Base-by-base conservation (phyloP, 2,888 invertebrate species). In the Eremobia ochroleuca region DNA sequence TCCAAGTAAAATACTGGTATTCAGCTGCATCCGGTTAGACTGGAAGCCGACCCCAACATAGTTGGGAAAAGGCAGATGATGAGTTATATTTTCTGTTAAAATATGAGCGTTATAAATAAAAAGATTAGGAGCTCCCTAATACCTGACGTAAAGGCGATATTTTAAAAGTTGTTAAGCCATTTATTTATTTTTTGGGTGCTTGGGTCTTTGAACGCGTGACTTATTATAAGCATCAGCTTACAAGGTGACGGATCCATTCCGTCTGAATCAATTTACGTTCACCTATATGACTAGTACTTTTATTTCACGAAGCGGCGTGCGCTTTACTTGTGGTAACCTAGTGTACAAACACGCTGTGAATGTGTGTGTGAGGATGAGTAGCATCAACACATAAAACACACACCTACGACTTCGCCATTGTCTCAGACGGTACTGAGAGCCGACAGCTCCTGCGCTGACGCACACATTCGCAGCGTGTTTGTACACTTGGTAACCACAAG, bases 201-300 rank as follows among this genome's bases (percentile, higher is more conserved):
- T 74, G 72, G 59, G 68, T 74, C 65, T 76, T 76, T 73, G 58
- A 77, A 85, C 71, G 52, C 40, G 37, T 80, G 82, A 80, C 43
- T 82, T 86, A 85, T 88, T 92, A 91, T 92, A 88, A 89, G 85
- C 86, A 85, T 89, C 88, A 71, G 78, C 79, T 85, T 87, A 88
- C 83, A 86, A 86, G 88, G 90, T 88, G 90, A 90, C 83, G 86
- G 84, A 88, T 81, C 86, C 87, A 87, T 92, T 90, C 89, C 87
- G 90, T 92, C 90, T 87, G 88, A 93, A 94, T 93, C 93, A 93
- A 94, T 93, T 93, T 91, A 91, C 88, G 87, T 90, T 91, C 89
- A 88, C 90, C 88, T 90, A 90, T 85, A 25, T 9, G n/a, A n/a
- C n/a, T n/a, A 21, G 4, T 25, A 4, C 11, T 52, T 52, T 25